These are phyloP conservation scores for Eurystomus glaucurus DNA, from an alignment of 2,797 vertebrate genomes.

Conservation along the genomic window DNA sequence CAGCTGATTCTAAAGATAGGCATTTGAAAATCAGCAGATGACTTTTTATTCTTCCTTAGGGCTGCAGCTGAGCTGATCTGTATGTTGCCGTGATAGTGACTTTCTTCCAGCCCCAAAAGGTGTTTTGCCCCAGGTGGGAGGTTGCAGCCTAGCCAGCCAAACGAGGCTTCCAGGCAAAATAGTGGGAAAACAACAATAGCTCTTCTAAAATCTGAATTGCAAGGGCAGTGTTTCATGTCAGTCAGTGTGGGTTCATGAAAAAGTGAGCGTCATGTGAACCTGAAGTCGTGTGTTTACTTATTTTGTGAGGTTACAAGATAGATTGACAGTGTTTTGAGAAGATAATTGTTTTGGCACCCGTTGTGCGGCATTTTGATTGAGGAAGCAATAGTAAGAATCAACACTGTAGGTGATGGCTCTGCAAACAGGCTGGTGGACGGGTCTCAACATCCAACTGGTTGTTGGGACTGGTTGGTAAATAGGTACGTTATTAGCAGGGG, in stretches of 20 bases:
- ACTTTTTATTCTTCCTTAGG: not conserved
- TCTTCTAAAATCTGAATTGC: not conserved
- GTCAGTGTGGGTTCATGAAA: not conserved
- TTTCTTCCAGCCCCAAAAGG: not conserved
- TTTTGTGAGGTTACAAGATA: not conserved
- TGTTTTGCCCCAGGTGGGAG: not conserved
- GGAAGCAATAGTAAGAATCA: not conserved
- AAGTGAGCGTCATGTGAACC: not conserved
- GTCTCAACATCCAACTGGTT: not conserved
- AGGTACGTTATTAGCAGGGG: not conserved
- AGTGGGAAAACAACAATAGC: not conserved
- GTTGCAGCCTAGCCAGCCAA: not conserved
- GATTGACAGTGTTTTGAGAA: not conserved
- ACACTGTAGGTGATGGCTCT: not conserved
- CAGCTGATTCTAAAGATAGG: not conserved
- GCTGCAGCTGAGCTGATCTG: not conserved
- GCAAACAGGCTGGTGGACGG: not conserved
- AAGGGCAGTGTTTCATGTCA: not conserved
- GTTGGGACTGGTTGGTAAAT: not conserved
- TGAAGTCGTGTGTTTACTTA: not conserved
- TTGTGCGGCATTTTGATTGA: not conserved
- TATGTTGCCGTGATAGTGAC: not conserved
- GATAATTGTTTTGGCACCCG: not conserved
- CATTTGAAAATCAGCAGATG: conserved; percentile 19
- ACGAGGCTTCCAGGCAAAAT: not conserved